Percentiles rank a stretch among this genome's conserved stretches.
Evolutionary conservation across 2,797 vertebrate genomes (phyloP).

Genomic region (Nannoperca obscura): DNA sequence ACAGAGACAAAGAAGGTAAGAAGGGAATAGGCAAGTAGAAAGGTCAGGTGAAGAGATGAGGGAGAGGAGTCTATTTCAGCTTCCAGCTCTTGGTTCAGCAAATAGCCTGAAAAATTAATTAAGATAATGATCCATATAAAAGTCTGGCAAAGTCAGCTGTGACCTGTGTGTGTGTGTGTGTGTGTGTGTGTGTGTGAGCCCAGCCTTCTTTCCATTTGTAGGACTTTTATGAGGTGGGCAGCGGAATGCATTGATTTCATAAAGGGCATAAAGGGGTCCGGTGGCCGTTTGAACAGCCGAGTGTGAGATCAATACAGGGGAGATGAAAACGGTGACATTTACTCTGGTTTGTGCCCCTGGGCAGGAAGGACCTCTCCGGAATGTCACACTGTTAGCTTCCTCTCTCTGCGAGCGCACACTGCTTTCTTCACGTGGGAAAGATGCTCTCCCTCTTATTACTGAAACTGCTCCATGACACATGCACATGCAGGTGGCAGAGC

Average conservation of each 20-base stretch:
- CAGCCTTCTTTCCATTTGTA: slow-evolving; percentile 37
- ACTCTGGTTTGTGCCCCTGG: slow-evolving; percentile 65
- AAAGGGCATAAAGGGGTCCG: slow-evolving; percentile 76
- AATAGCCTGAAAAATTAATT: slow-evolving; percentile 75
- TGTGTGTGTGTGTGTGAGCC: slow-evolving; percentile 15
- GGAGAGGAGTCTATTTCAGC: slow-evolving; percentile 37
- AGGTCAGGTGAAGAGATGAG: slow-evolving; percentile 29
- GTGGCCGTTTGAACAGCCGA: slow-evolving; percentile 67
- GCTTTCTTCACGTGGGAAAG: slow-evolving; percentile 15
- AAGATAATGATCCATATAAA: slow-evolving; percentile 75
- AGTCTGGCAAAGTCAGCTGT: slow-evolving; percentile 47
- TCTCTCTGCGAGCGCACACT: slow-evolving; percentile 18
- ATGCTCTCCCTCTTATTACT: slow-evolving; percentile 45
- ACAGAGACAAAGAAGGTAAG: background rate
- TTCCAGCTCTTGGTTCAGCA: slow-evolving; percentile 53
- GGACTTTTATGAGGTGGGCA: slow-evolving; percentile 64
- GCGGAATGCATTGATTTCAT: slow-evolving; percentile 77
- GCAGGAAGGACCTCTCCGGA: slow-evolving; percentile 66
- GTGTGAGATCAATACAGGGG: slow-evolving; percentile 73
- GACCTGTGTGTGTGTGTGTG: slow-evolving; percentile 35
- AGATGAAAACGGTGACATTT: slow-evolving; percentile 79
- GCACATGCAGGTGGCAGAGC: background rate
- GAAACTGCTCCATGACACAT: slow-evolving; percentile 29
- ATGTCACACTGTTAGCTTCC: slow-evolving; percentile 66
- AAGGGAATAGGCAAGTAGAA: background rate